Percentiles rank a stretch among this genome's conserved stretches.
Conservation (phyloP, 2,113 vertebrate genomes). For the Propithecus coquereli region DNA sequence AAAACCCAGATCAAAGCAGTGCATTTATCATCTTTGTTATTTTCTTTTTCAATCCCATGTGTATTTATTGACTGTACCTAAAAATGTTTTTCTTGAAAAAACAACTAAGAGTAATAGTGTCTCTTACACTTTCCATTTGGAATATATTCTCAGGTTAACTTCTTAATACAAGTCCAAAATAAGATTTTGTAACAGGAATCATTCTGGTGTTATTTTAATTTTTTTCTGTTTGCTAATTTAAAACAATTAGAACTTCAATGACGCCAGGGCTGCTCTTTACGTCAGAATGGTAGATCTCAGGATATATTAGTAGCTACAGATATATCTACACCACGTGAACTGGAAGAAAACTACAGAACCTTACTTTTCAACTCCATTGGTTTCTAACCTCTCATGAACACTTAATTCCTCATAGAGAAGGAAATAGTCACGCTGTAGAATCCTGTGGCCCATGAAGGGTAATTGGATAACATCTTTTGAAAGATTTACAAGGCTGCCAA, state of each 20-base stretch:
- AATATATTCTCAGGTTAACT: neutral
- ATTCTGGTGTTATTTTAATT: neutral
- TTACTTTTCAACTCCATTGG: constrained; percentile 78
- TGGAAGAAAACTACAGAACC: constrained; percentile 51
- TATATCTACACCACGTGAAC: constrained; percentile 28
- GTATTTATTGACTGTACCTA: neutral
- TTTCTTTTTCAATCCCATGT: constrained; percentile 7
- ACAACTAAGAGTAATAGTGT: neutral
- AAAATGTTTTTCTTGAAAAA: constrained; percentile 34
- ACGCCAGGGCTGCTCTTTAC: neutral
- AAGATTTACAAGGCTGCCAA: constrained; percentile 86
- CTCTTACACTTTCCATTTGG: neutral
- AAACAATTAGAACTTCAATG: neutral
- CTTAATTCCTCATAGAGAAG: constrained; percentile 81
- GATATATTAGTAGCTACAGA: neutral
- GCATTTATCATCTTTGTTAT: constrained; percentile 26
- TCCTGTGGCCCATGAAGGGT: constrained; percentile 82
- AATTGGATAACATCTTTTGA: constrained; percentile 86
- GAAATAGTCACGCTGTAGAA: constrained; percentile 75
- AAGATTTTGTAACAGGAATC: neutral
- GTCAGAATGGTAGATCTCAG: neutral
- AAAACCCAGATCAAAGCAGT: neutral
- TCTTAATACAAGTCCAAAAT: neutral
- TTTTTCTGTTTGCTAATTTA: neutral
- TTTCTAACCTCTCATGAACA: constrained; percentile 80